phyloP scores from a whole-genome alignment of 2,797 vertebrate genomes.

The Babyrousa celebensis region DNA sequence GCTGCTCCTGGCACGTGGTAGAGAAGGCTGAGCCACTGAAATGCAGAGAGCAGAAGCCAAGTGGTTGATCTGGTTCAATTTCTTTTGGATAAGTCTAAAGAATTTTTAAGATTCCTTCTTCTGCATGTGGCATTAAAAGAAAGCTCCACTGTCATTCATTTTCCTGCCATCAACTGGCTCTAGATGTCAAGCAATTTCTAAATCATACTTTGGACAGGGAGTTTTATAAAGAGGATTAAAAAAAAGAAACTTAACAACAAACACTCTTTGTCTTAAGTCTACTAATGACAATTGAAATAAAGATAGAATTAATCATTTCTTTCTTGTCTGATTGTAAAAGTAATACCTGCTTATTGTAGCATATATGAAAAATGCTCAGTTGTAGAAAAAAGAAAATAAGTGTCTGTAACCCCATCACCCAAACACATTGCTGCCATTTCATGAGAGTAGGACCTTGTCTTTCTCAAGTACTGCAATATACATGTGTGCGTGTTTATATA shows the following conservation, averaged over 20 bases:
- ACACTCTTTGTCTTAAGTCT: background rate
- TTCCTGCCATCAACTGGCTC: background rate
- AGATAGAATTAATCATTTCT: background rate
- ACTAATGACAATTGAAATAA: background rate
- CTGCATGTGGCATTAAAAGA: background rate
- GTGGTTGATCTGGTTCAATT: background rate
- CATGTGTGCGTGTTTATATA: too few relatives aligned
- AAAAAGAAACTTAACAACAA: background rate
- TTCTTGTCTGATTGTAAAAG: background rate
- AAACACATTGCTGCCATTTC: too few relatives aligned
- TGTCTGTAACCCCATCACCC: too few relatives aligned
- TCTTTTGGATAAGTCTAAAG: background rate
- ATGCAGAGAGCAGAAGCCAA: too few relatives aligned
- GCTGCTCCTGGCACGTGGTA: accelerated
- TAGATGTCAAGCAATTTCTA: background rate
- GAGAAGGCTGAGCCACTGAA: too few relatives aligned
- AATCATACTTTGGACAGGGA: background rate
- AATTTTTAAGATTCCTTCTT: background rate
- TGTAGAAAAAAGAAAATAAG: background rate
- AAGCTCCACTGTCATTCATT: background rate
- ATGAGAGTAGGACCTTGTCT: too few relatives aligned
- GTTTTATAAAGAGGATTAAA: background rate
- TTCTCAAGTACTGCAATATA: accelerated
- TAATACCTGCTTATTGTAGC: background rate
- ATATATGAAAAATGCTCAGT: background rate